These are phyloP conservation scores for Drosophila burlai DNA, from an alignment of 1,140 invertebrate species.

Conservation along the genomic window DNA sequence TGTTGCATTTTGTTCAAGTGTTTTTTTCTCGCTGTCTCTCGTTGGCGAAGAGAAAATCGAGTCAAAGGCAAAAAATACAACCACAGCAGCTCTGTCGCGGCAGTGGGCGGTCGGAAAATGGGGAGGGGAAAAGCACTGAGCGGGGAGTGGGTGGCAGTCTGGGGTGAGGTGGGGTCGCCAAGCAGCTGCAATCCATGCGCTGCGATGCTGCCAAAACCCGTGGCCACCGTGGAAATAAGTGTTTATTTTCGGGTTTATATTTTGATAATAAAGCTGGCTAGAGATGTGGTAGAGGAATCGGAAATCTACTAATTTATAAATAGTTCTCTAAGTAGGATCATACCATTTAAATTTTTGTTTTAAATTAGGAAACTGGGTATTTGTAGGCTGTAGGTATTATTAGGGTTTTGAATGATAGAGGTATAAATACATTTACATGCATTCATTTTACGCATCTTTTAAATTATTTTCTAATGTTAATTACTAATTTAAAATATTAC, in stretches of 20 bases:
- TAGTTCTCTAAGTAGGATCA: too few relatives aligned
- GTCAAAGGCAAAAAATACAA: slow-evolving; percentile 50
- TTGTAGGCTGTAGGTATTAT: too few relatives aligned
- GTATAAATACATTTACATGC: too few relatives aligned
- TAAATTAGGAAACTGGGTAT: too few relatives aligned
- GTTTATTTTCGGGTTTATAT: background rate
- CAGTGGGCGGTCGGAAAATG: slow-evolving; percentile 58
- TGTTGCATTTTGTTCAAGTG: slow-evolving; percentile 60
- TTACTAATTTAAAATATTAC: too few relatives aligned
- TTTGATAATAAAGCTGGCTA: background rate
- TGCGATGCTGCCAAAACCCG: slow-evolving; percentile 57
- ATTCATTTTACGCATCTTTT: too few relatives aligned
- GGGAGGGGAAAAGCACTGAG: slow-evolving; percentile 4
- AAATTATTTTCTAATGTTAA: too few relatives aligned
- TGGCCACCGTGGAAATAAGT: slow-evolving; percentile 24
- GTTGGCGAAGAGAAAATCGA: slow-evolving; percentile 53
- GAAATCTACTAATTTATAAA: background rate
- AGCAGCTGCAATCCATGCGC: slow-evolving; percentile 59
- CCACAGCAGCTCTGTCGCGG: slow-evolving; percentile 49
- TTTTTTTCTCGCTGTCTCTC: slow-evolving; percentile 51
- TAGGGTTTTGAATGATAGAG: too few relatives aligned
- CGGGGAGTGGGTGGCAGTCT: slow-evolving; percentile 21
- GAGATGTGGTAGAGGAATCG: background rate
- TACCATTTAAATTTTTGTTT: too few relatives aligned
- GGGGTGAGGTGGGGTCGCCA: slow-evolving; percentile 55